Conservation (phyloP, 2,113 vertebrate genomes). For the Nematolebias whitei region DNA sequence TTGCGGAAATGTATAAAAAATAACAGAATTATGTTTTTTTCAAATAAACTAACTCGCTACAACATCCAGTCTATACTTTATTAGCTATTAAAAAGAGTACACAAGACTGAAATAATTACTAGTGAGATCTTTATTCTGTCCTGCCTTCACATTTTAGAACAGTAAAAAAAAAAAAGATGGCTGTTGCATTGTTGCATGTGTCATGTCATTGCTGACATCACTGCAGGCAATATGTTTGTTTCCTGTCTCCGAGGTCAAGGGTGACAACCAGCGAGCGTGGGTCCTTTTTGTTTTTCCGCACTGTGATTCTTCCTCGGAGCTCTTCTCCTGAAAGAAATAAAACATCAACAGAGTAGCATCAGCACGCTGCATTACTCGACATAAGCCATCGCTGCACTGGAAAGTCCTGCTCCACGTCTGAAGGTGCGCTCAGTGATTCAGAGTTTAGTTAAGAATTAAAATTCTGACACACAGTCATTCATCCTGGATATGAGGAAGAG, state of each 20-base stretch:
- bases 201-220: slow-evolving; percentile 43
- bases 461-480: neutral
- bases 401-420: neutral
- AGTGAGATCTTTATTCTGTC: neutral
- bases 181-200: too few species aligned
- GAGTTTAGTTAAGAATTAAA: neutral
- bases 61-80: neutral
- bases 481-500: neutral
- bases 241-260: slow-evolving; percentile 78
- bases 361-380: neutral
- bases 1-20: too few species aligned
- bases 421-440: neutral
- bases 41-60: too few species aligned
- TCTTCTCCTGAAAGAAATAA: slow-evolving; percentile 82
- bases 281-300: slow-evolving; percentile 91
- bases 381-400: neutral
- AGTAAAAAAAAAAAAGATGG: neutral
- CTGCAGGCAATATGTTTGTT: slow-evolving; percentile 87
- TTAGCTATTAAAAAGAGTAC: slow-evolving; percentile 23
- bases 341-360: neutral
- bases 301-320: slow-evolving; percentile 84
- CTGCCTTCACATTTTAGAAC: neutral
- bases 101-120: slow-evolving; percentile 3
- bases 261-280: slow-evolving; percentile 89
- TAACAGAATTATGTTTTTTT: too few species aligned